Conservation (phyloP, 2,113 vertebrate species). For the Chamaetylas fuelleborni region DNA sequence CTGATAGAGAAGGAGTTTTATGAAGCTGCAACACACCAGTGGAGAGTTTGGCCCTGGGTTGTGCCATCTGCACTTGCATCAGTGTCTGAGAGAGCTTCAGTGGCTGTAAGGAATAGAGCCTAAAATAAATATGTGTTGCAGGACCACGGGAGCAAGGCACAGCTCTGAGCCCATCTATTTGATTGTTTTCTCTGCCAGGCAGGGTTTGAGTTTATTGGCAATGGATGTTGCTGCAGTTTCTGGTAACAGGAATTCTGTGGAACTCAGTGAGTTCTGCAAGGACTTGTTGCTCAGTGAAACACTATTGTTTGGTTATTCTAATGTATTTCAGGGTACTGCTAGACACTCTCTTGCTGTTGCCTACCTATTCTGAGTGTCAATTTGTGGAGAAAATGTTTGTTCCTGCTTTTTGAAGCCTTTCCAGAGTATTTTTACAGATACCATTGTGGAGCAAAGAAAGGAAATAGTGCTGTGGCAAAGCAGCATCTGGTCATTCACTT, state of each 20-base stretch:
- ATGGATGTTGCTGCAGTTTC: background rate
- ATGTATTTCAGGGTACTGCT: background rate
- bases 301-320: background rate
- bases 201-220: background rate
- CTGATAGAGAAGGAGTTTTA: background rate
- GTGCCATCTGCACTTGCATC: background rate
- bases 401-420: background rate
- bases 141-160: accelerated
- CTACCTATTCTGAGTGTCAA: background rate
- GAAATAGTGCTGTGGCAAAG: background rate
- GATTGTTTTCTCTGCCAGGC: background rate
- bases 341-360: background rate
- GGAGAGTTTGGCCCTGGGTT: background rate
- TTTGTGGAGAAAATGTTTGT: background rate
- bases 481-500: background rate
- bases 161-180: background rate
- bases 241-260: background rate
- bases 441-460: background rate
- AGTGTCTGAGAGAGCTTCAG: background rate
- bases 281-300: background rate
- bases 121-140: background rate
- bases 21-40: background rate
- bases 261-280: background rate
- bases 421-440: background rate
- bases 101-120: background rate